Base-by-base conservation (phyloP, 2,113 vertebrate genomes). In the Chascanopsetta lugubris region DNA sequence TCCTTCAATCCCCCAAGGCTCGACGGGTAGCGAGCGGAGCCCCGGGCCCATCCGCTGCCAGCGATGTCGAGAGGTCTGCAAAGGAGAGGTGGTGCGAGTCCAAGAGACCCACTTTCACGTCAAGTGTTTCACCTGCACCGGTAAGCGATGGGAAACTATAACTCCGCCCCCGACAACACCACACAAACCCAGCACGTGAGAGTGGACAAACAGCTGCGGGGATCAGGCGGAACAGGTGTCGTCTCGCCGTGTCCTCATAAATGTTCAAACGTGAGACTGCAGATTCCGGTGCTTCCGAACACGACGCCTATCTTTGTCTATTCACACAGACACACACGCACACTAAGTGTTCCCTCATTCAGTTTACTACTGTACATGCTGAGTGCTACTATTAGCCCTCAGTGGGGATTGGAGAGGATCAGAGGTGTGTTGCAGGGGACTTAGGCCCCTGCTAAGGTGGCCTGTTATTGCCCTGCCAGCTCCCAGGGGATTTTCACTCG, bases 91-190 rank as follows among this genome's bases (percentile, higher is more conserved):
- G 73, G 96, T 99, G 21, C 95, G 97, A 0, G 97, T 99, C 57
- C 97, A 99, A 83, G 96, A 93, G 42, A 95, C 94, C 63, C 97
- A 99, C 89, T 99, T 99, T 87, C 97, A 99, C 80, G 95, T 99
- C 90, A 94, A 95, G 87, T 99, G 97, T 88, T 99, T 99, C 94
- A 99, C 97, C 89, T 99, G 97, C 85, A 94, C 98, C 91, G 96
- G 97, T 99, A 97, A 90, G n/a, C n/a, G n/a, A n/a, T n/a, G n/a
- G n/a, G 88, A 66, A 36, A 30, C 13, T 2, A 29, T 8, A 48
- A 34, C 17, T 17, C 15, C 2, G 27, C 40, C 67, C n/a, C 3
- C 2, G 17, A 71, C 15, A 24, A 24, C 20, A 17, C 48, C 15
- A 42, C 47, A 53, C n/a, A n/a, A n/a, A n/a, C n/a, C n/a, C 46